Evolutionary conservation across 2,888 invertebrate genomes (phyloP).

Genomic region (Sphaerophoria rueppellii): DNA sequence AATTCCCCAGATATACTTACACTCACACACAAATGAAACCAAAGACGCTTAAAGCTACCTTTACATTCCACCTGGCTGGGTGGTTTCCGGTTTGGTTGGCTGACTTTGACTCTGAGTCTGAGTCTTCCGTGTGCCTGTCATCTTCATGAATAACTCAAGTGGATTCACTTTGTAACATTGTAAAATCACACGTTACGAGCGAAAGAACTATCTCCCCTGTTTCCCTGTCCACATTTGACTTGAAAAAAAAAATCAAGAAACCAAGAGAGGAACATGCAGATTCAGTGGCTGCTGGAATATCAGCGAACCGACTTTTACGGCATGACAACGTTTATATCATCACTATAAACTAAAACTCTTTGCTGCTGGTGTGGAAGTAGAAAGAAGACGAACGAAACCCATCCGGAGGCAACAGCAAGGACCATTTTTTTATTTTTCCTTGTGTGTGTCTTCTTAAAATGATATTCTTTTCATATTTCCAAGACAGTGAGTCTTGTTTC

Average conservation of each 20-base stretch:
- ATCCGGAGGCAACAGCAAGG: constrained; percentile 24
- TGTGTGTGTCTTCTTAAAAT: constrained; percentile 4
- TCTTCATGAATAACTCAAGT: constrained; percentile 60
- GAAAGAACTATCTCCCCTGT: background rate
- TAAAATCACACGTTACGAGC: constrained; percentile 32
- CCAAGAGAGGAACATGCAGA: constrained; percentile 21
- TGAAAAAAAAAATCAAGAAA: background rate
- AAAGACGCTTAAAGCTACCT: background rate
- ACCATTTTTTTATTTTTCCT: background rate
- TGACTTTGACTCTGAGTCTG: too few species aligned
- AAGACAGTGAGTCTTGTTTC: constrained; percentile 20
- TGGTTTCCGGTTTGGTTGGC: too few species aligned
- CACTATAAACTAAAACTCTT: constrained; percentile 30
- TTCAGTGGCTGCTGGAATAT: constrained; percentile 27
- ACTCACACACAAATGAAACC: background rate
- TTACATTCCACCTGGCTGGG: background rate
- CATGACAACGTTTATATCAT: constrained; percentile 45
- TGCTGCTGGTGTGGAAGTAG: constrained; percentile 1
- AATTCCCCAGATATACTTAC: background rate
- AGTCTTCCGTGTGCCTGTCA: constrained; percentile 19
- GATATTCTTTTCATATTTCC: constrained; percentile 37
- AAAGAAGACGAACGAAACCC: constrained; percentile 9
- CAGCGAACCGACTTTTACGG: constrained; percentile 14
- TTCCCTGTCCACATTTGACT: background rate
- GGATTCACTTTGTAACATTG: constrained; percentile 48